These are phyloP conservation scores for Tetrao urogallus DNA, from an alignment of 2,113 vertebrate species.

Conservation along the genomic window DNA sequence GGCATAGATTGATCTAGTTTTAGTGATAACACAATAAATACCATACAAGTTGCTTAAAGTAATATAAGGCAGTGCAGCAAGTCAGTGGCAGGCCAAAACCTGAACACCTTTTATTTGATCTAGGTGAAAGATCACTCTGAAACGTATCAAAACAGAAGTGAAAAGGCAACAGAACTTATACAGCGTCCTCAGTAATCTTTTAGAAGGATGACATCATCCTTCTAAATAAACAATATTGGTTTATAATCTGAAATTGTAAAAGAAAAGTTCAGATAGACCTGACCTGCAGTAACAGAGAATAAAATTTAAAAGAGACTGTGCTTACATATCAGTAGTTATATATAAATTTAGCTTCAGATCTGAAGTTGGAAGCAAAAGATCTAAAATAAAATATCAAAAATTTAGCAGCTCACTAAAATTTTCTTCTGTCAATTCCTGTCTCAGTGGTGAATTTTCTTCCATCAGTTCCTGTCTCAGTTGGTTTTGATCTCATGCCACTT, in stretches of 20 bases:
- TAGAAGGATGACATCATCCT: not conserved
- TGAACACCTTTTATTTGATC: not conserved
- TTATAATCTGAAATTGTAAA: not conserved
- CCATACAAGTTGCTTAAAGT: not conserved
- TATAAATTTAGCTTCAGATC: not conserved
- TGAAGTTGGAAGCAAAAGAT: not conserved
- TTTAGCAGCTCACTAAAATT: constrained; percentile 1
- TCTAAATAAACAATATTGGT: not conserved
- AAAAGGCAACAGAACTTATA: not conserved
- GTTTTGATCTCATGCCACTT: not conserved
- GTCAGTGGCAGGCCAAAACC: not conserved
- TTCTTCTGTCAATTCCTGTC: not conserved
- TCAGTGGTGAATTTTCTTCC: not conserved
- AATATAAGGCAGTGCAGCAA: not conserved
- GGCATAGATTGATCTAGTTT: not conserved
- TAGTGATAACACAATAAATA: not conserved
- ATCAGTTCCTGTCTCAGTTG: not conserved
- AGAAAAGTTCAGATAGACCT: not conserved
- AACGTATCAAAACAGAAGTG: not conserved
- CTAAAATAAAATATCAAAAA: not conserved
- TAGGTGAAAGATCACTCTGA: not conserved
- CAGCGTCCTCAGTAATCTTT: not conserved
- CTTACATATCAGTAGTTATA: not conserved
- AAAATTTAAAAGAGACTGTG: not conserved
- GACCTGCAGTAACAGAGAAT: not conserved